Evolutionary conservation across 2,113 vertebrate species (phyloP).

Genomic region (Reinhardtius hippoglossoides): DNA sequence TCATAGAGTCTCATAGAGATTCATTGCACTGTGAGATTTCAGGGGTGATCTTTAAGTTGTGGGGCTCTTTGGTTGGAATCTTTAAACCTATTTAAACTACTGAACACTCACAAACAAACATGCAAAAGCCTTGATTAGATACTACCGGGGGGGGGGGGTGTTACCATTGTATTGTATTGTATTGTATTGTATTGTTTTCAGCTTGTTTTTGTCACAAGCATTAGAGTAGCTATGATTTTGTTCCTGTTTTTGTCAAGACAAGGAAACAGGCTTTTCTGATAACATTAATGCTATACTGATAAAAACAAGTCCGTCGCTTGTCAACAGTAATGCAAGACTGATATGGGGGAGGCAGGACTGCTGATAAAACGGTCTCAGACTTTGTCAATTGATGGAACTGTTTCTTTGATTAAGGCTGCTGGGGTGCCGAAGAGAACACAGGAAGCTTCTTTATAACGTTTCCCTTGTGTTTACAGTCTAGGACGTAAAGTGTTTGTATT

Average conservation of each 20-base stretch:
- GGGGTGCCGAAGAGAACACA: constrained; percentile 13
- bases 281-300: constrained; percentile 20
- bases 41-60: no score
- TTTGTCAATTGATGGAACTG: constrained; percentile 28
- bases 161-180: no score
- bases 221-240: constrained; percentile 14
- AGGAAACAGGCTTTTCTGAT: constrained; percentile 44
- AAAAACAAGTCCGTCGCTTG: constrained; percentile 17
- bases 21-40: not conserved
- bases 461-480: no score
- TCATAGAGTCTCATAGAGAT: not conserved
- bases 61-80: no score
- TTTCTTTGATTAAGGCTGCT: constrained; percentile 19
- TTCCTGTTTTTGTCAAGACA: constrained; percentile 26
- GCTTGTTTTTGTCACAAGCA: constrained; percentile 4
- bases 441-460: no score
- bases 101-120: not conserved
- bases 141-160: no score
- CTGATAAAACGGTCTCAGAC: constrained; percentile 50
- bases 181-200: no score
- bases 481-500: no score
- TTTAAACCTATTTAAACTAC: not conserved
- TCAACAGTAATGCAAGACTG: constrained; percentile 21
- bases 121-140: not conserved
- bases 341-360: constrained; percentile 33